These are phyloP conservation scores for Lucifuga dentata DNA, from an alignment of 2,113 vertebrate species.

Conservation along the genomic window DNA sequence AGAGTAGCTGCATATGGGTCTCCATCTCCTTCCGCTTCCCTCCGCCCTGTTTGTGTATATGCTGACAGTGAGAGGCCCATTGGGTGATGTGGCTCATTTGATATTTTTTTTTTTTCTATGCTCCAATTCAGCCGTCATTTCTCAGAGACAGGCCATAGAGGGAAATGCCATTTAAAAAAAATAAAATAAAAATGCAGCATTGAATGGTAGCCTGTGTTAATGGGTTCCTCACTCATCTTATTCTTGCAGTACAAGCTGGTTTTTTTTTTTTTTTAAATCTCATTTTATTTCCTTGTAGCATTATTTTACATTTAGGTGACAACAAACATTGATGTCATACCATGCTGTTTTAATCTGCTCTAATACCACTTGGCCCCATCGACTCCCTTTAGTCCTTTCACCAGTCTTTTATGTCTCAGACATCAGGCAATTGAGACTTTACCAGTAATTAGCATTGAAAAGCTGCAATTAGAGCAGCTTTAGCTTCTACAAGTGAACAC, in stretches of 20 bases:
- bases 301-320: slow-evolving; percentile 30
- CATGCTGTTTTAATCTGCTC: slow-evolving; percentile 33
- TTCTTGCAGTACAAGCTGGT: slow-evolving; percentile 23
- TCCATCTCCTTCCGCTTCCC: slow-evolving; percentile 2
- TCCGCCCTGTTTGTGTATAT: slow-evolving; percentile 61
- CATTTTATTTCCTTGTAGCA: neutral
- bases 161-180: too few relatives aligned
- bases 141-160: slow-evolving; percentile 49
- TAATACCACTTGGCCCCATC: too few relatives aligned
- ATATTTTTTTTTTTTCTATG: slow-evolving; percentile 39
- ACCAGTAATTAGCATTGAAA: too few relatives aligned
- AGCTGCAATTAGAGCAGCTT: too few relatives aligned
- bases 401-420: too few relatives aligned
- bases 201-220: too few relatives aligned
- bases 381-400: too few relatives aligned
- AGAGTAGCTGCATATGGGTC: slow-evolving; percentile 49
- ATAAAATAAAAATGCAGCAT: too few relatives aligned
- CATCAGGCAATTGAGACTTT: too few relatives aligned
- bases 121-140: slow-evolving; percentile 66
- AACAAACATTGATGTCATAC: slow-evolving; percentile 31
- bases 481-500: too few relatives aligned
- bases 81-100: slow-evolving; percentile 68
- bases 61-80: slow-evolving; percentile 62
- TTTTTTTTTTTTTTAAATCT: slow-evolving; percentile 25
- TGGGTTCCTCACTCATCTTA: slow-evolving; percentile 14